Evolutionary conservation across 2,113 vertebrate genomes (phyloP).

Genomic region (Pimephales promelas): DNA sequence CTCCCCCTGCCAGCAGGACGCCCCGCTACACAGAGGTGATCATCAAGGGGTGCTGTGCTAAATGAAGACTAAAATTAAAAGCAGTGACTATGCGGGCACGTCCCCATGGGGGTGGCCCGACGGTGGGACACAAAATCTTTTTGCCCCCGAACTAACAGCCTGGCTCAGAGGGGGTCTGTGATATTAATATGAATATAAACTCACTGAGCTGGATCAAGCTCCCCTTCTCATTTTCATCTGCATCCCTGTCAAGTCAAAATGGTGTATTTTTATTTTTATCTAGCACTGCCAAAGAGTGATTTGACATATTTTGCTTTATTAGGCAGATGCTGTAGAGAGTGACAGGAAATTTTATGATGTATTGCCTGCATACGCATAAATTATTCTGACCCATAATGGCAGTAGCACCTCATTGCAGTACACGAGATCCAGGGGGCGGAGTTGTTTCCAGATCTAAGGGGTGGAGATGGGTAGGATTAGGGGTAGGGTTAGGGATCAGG

Average conservation of each 20-base stretch:
- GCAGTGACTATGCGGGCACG: slow-evolving; percentile 53
- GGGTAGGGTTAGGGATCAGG: no score
- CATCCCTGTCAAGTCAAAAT: background rate
- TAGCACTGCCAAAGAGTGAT: background rate
- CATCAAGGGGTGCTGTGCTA: slow-evolving; percentile 59
- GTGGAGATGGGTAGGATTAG: no score
- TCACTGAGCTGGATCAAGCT: slow-evolving; percentile 33
- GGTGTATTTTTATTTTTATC: background rate
- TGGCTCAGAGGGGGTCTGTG: slow-evolving; percentile 46
- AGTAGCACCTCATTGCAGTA: no score
- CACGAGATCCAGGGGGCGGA: no score
- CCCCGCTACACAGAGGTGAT: slow-evolving; percentile 44
- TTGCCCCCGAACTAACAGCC: slow-evolving; percentile 31
- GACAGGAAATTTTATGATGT: background rate
- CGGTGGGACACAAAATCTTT: slow-evolving; percentile 26
- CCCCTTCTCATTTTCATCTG: background rate
- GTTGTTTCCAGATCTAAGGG: no score
- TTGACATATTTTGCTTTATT: background rate
- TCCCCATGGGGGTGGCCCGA: slow-evolving; percentile 34
- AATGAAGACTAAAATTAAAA: slow-evolving; percentile 61
- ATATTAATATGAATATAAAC: slow-evolving; percentile 51
- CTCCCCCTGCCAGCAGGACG: slow-evolving; percentile 52
- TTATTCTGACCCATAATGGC: background rate
- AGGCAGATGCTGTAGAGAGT: background rate
- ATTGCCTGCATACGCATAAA: background rate